These are phyloP conservation scores for Odontesthes bonariensis DNA, from an alignment of 2,113 vertebrate genomes.

Conservation along the genomic window DNA sequence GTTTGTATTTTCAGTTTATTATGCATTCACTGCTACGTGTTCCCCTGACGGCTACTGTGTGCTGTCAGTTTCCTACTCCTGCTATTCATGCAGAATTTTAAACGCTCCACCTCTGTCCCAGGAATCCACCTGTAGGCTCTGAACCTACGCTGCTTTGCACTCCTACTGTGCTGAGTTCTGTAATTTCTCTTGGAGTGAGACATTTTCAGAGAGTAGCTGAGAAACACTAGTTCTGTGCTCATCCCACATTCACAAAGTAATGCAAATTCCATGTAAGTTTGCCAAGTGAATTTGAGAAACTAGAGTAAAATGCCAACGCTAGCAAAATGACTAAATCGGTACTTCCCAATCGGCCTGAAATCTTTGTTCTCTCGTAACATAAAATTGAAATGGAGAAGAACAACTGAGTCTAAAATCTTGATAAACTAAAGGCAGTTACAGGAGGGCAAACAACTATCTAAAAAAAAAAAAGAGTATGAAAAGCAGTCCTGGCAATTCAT, in stretches of 20 bases:
- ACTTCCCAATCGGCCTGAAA: not conserved
- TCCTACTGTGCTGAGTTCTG: slow-evolving; percentile 11
- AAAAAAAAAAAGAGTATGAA: not conserved
- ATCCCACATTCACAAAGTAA: not conserved
- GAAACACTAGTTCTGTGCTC: not conserved
- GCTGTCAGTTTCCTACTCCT: not conserved
- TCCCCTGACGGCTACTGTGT: not conserved
- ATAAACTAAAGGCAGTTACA: slow-evolving; percentile 9
- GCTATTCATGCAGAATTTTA: slow-evolving; percentile 7
- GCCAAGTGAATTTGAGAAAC: not conserved
- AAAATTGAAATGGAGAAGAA: slow-evolving; percentile 22
- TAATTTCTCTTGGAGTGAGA: not conserved
- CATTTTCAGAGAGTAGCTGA: slow-evolving; percentile 11
- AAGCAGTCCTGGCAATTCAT: not conserved
- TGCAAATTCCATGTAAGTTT: slow-evolving; percentile 10
- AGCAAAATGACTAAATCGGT: not conserved
- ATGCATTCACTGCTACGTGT: not conserved
- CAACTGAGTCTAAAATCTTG: not conserved
- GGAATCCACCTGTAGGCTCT: not conserved
- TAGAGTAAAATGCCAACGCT: not conserved
- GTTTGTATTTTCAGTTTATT: not conserved
- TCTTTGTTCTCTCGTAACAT: slow-evolving; percentile 15
- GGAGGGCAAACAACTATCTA: not conserved
- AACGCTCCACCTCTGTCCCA: slow-evolving; percentile 1
- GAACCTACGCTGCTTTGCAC: not conserved